Evolutionary conservation across 30 jellyfish, hydroid and myxozoan genomes (phyloP).

Genomic region (Sanderia malayensis): DNA sequence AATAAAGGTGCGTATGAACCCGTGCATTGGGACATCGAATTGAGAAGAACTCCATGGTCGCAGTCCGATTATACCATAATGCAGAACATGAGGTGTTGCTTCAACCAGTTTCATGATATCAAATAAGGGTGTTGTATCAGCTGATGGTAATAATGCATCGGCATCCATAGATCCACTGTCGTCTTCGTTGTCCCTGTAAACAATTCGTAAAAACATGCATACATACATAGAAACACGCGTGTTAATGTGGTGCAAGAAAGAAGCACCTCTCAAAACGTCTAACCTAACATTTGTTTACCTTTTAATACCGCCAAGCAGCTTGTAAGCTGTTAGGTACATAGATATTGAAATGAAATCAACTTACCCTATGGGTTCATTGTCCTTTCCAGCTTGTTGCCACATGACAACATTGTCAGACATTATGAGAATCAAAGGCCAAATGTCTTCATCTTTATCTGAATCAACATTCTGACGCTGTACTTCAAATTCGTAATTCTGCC

Average conservation of each 20-base stretch:
- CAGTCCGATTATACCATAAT: constrained; percentile 71
- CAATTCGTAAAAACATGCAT: too few species aligned
- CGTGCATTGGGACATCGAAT: constrained; percentile 75
- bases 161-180: constrained; percentile 57
- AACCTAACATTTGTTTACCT: too few species aligned
- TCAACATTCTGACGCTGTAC: constrained; percentile 40
- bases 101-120: constrained; percentile 69
- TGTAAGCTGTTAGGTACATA: too few species aligned
- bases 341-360: too few species aligned
- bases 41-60: constrained; percentile 96
- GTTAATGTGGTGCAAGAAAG: too few species aligned
- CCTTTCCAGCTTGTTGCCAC: constrained; percentile 93
- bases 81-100: constrained; percentile 63
- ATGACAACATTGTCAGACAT: constrained; percentile 82
- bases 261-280: too few species aligned
- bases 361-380: constrained; percentile 63
- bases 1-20: constrained; percentile 76
- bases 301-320: too few species aligned
- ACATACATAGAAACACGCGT: too few species aligned
- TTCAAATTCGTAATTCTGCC: constrained; percentile 77
- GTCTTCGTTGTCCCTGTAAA: constrained; percentile 69
- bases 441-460: constrained; percentile 41
- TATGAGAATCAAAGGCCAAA: constrained; percentile 79
- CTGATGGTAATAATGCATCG: constrained; percentile 69
- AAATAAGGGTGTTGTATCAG: constrained; percentile 74